Evolutionary conservation across 2,113 vertebrate species (phyloP).

Genomic region (Bubo blakistoni): DNA sequence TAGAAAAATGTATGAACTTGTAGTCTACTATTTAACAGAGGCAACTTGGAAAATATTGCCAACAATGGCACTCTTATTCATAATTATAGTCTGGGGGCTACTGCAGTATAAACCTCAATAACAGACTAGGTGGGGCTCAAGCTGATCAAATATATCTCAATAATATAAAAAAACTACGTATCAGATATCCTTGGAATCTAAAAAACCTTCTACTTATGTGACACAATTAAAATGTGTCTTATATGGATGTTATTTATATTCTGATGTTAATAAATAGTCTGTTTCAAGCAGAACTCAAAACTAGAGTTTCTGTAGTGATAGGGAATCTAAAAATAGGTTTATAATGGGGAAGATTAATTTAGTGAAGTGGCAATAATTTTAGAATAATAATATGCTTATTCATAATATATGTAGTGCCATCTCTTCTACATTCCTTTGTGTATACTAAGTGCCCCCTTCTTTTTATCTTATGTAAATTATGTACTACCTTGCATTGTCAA

Average conservation of each 20-base stretch:
- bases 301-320: neutral
- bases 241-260: neutral
- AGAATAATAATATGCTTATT: neutral
- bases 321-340: neutral
- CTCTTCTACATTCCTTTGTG: neutral
- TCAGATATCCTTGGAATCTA: neutral
- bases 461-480: neutral
- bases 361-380: neutral
- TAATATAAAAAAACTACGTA: neutral
- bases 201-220: accelerated
- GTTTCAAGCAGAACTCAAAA: neutral
- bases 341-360: neutral
- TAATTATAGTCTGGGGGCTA: neutral
- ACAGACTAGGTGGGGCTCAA: neutral
- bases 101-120: neutral
- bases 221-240: neutral
- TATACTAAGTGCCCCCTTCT: neutral
- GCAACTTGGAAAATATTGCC: neutral
- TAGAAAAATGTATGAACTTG: neutral
- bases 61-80: neutral
- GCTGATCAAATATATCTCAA: neutral
- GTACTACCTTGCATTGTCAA: neutral
- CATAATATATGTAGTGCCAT: neutral
- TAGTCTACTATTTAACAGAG: neutral
- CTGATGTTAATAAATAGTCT: neutral